phyloP scores from a whole-genome alignment of 92 coral and sea anemone species.

The Palythoa grandiflora region DNA sequence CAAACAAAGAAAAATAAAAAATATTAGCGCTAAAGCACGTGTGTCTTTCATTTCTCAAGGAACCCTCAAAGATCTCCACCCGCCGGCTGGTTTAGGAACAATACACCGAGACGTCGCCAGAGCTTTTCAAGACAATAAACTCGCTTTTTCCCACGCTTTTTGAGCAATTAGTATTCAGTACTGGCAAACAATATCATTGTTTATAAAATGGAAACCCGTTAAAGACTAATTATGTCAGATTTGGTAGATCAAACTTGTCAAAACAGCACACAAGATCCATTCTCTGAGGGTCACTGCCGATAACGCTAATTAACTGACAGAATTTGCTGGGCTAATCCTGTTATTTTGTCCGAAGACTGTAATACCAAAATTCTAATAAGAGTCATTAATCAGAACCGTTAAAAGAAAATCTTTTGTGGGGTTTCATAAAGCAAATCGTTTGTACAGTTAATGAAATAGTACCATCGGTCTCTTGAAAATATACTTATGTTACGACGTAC shows the following conservation, averaged over 20 bases:
- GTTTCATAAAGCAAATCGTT: neutral
- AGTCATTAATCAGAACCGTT: neutral
- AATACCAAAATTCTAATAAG: neutral
- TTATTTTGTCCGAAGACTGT: neutral
- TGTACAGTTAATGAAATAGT: neutral
- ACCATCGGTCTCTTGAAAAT: neutral
- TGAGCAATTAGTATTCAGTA: constrained; percentile 38
- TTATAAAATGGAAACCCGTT: constrained; percentile 29
- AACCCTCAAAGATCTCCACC: neutral
- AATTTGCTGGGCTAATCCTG: neutral
- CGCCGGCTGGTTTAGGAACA: constrained; percentile 27
- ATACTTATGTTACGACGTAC: neutral
- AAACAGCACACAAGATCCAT: constrained; percentile 3
- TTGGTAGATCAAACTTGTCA: constrained; percentile 6
- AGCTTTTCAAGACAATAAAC: constrained; percentile 45
- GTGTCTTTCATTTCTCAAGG: constrained; percentile 12
- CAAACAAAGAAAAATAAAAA: constrained; percentile 13
- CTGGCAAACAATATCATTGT: neutral
- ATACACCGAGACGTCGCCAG: neutral
- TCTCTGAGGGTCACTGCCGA: neutral
- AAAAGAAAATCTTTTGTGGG: neutral
- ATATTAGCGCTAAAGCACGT: constrained; percentile 29
- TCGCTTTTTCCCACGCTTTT: constrained; percentile 74
- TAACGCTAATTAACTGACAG: neutral
- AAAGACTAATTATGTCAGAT: constrained; percentile 15